Conservation (phyloP, 2,797 vertebrate species). For the Argya squamiceps region DNA sequence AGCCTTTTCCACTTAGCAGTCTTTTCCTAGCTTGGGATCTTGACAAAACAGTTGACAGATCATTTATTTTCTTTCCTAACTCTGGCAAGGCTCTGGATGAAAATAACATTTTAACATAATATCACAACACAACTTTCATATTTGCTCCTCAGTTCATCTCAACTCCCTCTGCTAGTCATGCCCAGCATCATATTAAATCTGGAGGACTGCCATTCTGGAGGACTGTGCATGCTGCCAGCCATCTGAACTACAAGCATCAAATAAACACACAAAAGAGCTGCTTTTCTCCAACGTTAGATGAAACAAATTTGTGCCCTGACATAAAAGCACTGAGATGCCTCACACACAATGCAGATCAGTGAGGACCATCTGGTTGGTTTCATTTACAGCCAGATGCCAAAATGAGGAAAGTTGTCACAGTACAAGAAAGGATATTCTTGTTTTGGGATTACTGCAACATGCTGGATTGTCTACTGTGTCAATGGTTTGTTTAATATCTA, state of each 20-base stretch:
- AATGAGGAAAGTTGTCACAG: neutral
- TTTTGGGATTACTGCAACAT: neutral
- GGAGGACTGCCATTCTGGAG: neutral
- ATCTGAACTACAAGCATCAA: conserved; percentile 37
- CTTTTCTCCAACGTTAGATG: conserved; percentile 35
- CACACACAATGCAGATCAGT: conserved; percentile 35
- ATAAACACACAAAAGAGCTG: conserved; percentile 38
- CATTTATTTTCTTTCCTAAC: neutral
- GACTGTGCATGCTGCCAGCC: neutral
- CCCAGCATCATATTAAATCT: neutral
- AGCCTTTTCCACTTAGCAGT: neutral
- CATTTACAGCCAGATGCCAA: conserved; percentile 22
- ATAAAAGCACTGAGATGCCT: conserved; percentile 50
- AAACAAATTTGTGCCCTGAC: conserved; percentile 47
- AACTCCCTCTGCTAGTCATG: neutral
- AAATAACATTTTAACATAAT: conserved; percentile 14
- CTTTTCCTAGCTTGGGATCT: neutral
- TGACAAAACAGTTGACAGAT: neutral
- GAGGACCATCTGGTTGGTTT: conserved; percentile 63
- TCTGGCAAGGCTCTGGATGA: neutral
- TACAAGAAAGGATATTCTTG: neutral
- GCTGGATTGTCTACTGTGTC: neutral
- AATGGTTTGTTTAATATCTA: neutral
- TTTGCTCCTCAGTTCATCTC: conserved; percentile 1
- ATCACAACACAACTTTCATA: neutral